Evolutionary conservation across 2,888 invertebrate genomes (phyloP), one percentile per base, ranked within the genome.

Genomic region (Dolichomitus sp.): DNA sequence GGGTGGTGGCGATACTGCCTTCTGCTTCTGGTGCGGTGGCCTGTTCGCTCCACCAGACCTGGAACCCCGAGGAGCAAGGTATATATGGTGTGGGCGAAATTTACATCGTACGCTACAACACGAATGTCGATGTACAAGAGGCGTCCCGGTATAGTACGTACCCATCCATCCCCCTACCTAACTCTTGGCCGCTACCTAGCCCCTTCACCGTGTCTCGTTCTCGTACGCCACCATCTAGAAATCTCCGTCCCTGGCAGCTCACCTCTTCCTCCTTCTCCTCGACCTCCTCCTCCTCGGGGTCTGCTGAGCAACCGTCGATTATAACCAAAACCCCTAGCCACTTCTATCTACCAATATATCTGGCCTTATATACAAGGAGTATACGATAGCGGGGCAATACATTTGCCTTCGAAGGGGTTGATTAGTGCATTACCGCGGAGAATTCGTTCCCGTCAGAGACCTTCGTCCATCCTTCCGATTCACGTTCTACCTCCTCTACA

Each of bases 351-450:
- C 76, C 75, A 75, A 74, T 68, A 42, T 54, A 40, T 42, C 19
- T 61, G n/a, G 45, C 7, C 40, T 11, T 59, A 17, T 61, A 5
- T 50, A 19, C 37, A 37, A 27, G 3, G 3, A 42, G 45, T 68
- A 12, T 52, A 9, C 45, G 54, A 69, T 42, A 14, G 65, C 50
- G 85, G 87, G 83, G 86, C 89, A 88, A 90, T 91, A 90, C 90
- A 90, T 90, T 89, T 87, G 88, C 86, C 87, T 89, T 87, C 87
- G 88, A 90, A 88, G 86, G 87, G 90, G 89, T 91, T 91, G 90
- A 92, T 92, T 91, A 91, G 91, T 90, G 89, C 90, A 90, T 91
- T 91, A 90, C 90, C 89, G 87, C 87, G 87, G 73, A 54, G 86
- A 85, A 91, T 88, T 88, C 88, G 86, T 89, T 88, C 87, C 84